Conservation (phyloP, 2,113 vertebrate genomes). For the Trichomycterus rosablanca region DNA sequence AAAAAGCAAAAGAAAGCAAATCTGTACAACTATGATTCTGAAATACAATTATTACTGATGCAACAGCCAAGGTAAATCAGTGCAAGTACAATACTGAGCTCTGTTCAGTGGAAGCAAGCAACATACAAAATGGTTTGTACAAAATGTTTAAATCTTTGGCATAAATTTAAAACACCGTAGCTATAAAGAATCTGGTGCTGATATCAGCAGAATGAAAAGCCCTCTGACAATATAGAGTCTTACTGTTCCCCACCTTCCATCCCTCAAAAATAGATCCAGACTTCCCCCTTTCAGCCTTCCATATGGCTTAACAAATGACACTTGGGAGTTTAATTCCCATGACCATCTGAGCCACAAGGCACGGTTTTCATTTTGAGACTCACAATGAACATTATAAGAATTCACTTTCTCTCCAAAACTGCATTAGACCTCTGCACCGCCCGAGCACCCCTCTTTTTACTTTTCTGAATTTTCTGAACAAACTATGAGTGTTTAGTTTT, state of each 20-base stretch:
- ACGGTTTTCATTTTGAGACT: constrained; percentile 5
- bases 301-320: constrained; percentile 32
- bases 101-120: too few species aligned
- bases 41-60: too few species aligned
- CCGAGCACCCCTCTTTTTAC: too few species aligned
- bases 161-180: not conserved
- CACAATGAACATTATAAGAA: constrained; percentile 19
- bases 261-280: constrained; percentile 4
- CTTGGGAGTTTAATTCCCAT: constrained; percentile 2
- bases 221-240: not conserved
- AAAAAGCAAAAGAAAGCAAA: not conserved
- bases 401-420: constrained; percentile 54
- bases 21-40: too few species aligned
- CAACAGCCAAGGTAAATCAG: too few species aligned
- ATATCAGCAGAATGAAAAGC: constrained; percentile 21
- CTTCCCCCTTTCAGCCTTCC: constrained; percentile 8
- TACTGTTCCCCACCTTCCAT: not conserved
- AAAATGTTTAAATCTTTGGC: too few species aligned
- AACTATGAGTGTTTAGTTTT: too few species aligned
- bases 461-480: too few species aligned
- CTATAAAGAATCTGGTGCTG: constrained; percentile 3
- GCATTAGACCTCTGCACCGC: too few species aligned
- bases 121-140: too few species aligned
- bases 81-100: too few species aligned
- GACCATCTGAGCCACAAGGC: constrained; percentile 9